Evolutionary conservation across 2,888 invertebrate species (phyloP).

Genomic region (Temnothorax rugatulus): DNA sequence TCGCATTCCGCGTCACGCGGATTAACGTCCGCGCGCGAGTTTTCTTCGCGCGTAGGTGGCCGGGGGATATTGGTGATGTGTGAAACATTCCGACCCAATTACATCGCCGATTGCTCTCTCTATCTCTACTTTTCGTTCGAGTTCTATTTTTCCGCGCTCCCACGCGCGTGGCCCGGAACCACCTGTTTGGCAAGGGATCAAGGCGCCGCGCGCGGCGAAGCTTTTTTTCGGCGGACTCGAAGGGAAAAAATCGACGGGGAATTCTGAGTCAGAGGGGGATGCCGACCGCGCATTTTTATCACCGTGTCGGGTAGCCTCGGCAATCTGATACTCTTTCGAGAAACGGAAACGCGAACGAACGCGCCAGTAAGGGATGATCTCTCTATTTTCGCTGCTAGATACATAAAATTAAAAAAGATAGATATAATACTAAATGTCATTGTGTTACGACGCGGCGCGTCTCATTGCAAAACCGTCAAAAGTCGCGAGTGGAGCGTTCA

Average conservation of each 20-base stretch:
- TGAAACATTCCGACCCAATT: slow-evolving; percentile 84
- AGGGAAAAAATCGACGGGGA: slow-evolving; percentile 23
- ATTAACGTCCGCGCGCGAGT: slow-evolving; percentile 29
- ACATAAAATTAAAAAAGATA: slow-evolving; percentile 25
- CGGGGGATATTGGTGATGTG: slow-evolving; percentile 82
- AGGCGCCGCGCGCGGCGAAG: slow-evolving; percentile 60
- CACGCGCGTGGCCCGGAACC: slow-evolving; percentile 77
- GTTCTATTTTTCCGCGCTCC: slow-evolving; percentile 76
- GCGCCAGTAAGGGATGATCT: slow-evolving; percentile 9
- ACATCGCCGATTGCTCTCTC: slow-evolving; percentile 67
- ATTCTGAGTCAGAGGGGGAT: slow-evolving; percentile 15
- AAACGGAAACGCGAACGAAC: slow-evolving; percentile 9
- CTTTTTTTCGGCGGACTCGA: slow-evolving; percentile 45
- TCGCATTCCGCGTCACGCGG: slow-evolving; percentile 8
- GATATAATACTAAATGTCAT: slow-evolving; percentile 35
- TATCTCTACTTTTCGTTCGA: slow-evolving; percentile 73
- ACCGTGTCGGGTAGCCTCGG: neutral
- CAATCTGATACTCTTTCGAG: slow-evolving; percentile 44
- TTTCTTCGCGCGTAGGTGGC: slow-evolving; percentile 70
- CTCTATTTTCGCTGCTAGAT: slow-evolving; percentile 18
- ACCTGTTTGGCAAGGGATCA: slow-evolving; percentile 85
- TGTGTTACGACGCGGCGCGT: slow-evolving; percentile 24
- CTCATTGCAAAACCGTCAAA: slow-evolving; percentile 22
- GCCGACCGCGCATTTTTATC: slow-evolving; percentile 25
- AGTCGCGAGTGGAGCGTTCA: neutral